Base-by-base conservation (phyloP, 1,140 invertebrate species). In the Atta texana region DNA sequence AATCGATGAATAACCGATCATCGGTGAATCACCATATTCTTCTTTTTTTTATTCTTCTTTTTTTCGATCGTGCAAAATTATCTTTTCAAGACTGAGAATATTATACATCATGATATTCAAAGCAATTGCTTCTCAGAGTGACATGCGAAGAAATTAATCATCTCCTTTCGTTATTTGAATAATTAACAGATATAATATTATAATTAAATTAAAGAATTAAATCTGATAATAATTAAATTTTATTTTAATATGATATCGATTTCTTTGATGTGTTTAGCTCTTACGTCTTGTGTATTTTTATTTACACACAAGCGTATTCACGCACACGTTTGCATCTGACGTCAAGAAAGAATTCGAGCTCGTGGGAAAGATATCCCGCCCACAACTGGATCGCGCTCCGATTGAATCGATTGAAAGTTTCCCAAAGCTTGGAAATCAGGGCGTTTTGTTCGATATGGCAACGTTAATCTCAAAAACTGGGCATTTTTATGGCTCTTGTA, bases 401-500 rank as follows among this genome's bases (percentile, higher is more conserved):
- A 39, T 88, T 49, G 88, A 86, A 88, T 89, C 61, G 59, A 39
- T 53, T 69, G 18, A 59, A 68, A 80, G 28, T 88, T 80, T 39
- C 16, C 18, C 5, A 44, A 78, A 87, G 51, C 24, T 59, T 16
- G 71, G 51, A 89, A 87, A 89, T 44, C 57, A 31, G 74, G 66
- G 76, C 64, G 63, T 64, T 76, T 82, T 71, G 63, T 68, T 31
- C 78, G 74, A 77, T 71, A 86, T 59, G 75, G 63, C 77, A 72
- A 81, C 64, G 80, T 91, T 89, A 89, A 91, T 87, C 49, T 90
- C 28, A 75, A 24, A 91, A 91, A 88, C 61, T 31, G 81, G 81
- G 61, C 87, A 61, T 82, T 91, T 90, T 92, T 92, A 91, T 90
- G 87, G 88, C 31, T 69, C 85, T 87, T 5, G 64, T 66, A 86